phyloP scores from a whole-genome alignment of 2,888 invertebrate genomes.

The Cerastoderma edule region DNA sequence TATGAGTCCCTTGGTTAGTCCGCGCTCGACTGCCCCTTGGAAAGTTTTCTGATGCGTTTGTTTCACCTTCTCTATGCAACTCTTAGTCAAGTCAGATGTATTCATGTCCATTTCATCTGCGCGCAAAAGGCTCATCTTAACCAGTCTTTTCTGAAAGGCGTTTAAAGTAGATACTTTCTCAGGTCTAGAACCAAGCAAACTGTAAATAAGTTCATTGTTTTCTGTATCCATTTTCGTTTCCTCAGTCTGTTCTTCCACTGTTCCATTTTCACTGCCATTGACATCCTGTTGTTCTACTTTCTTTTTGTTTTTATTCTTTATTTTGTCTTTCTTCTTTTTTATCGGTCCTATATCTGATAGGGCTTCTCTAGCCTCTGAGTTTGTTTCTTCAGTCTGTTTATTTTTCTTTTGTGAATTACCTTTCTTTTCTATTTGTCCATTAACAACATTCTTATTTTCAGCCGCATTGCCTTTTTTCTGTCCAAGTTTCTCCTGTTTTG shows the following conservation, averaged over 20 bases:
- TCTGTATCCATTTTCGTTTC: too few species aligned
- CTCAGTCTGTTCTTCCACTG: too few species aligned
- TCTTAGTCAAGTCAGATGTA: neutral
- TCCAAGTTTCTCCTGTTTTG: neutral
- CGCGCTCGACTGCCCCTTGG: constrained; percentile 6
- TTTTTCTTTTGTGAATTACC: constrained; percentile 1
- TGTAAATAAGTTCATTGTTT: constrained; percentile 9
- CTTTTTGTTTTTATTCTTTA: too few species aligned
- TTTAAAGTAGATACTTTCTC: constrained; percentile 14
- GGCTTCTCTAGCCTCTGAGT: neutral
- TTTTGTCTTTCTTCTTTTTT: too few species aligned
- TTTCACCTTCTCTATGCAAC: neutral
- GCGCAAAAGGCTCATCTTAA: neutral
- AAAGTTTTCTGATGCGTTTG: constrained; percentile 6
- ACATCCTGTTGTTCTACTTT: too few species aligned
- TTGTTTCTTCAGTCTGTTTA: neutral
- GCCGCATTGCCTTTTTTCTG: neutral
- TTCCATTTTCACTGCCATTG: too few species aligned
- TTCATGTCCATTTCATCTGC: constrained; percentile 17
- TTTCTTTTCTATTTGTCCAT: constrained; percentile 5
- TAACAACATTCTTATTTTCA: neutral
- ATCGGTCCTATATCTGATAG: too few species aligned
- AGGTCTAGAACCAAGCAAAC: constrained; percentile 5
- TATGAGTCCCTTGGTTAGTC: neutral
- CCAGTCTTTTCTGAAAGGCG: constrained; percentile 5